Evolutionary conservation across 2,113 vertebrate genomes (phyloP).

Genomic region (Merops nubicus): DNA sequence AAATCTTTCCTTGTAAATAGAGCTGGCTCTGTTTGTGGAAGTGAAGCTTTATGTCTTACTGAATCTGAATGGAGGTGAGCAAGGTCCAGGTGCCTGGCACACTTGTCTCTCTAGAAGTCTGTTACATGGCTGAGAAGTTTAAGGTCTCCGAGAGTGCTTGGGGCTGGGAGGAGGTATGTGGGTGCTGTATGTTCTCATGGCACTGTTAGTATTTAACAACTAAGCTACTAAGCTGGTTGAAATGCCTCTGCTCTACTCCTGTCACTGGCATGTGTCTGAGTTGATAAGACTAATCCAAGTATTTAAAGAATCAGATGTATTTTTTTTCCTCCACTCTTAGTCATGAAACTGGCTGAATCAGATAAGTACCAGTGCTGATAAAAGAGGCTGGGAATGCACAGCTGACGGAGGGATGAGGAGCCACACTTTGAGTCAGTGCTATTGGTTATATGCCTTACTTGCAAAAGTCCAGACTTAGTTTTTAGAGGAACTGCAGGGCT

Average conservation of each 20-base stretch:
- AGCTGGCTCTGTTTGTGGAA: not conserved
- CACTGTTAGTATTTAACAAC: not conserved
- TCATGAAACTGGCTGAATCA: not conserved
- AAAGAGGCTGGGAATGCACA: not conserved
- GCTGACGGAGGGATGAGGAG: not conserved
- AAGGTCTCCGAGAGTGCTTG: not conserved
- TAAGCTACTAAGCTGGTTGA: not conserved
- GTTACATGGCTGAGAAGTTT: not conserved
- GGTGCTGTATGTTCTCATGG: not conserved
- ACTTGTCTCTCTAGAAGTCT: not conserved
- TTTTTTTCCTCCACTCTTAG: not conserved
- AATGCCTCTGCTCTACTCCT: not conserved
- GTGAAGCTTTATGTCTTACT: not conserved
- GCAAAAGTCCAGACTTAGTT: not conserved
- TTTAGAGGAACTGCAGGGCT: not conserved
- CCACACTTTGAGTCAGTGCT: not conserved
- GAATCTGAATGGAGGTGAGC: not conserved
- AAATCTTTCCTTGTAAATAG: not conserved
- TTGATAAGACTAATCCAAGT: not conserved
- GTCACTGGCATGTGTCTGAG: fast-evolving
- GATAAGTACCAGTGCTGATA: not conserved
- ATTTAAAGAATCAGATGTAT: not conserved
- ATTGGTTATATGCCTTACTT: not conserved
- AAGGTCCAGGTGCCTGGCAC: not conserved
- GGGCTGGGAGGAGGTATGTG: not conserved